Evolutionary conservation across 1,140 invertebrate genomes (phyloP).

Genomic region (Panonychus citri): DNA sequence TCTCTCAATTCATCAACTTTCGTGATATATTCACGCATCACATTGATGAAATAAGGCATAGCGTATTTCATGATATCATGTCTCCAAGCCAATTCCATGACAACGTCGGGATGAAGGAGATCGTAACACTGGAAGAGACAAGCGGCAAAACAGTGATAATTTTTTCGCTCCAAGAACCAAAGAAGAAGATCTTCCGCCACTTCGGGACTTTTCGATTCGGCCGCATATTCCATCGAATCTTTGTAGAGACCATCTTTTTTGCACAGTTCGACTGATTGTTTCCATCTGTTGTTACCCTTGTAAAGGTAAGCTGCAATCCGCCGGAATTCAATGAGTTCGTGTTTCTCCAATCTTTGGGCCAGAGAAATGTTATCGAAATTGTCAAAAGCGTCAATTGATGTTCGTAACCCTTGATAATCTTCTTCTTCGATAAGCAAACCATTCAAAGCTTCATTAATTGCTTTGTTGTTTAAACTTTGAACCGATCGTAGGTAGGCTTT

Average conservation of each 20-base stretch:
- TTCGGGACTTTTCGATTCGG: conserved; percentile 84
- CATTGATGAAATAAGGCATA: conserved; percentile 97
- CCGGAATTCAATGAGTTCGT: conserved; percentile 95
- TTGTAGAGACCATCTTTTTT: conserved; percentile 92
- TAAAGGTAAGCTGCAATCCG: conserved; percentile 96
- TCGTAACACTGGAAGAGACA: conserved; percentile 98
- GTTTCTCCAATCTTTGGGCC: conserved; percentile 90
- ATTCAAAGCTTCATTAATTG: conserved; percentile 96
- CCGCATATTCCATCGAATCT: conserved; percentile 98
- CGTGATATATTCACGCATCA: conserved; percentile 40
- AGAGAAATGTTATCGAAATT: conserved; percentile 98
- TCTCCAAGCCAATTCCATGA: conserved; percentile 90
- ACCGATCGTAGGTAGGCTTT: conserved; percentile 94
- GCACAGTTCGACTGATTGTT: conserved; percentile 95
- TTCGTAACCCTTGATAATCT: conserved; percentile 70
- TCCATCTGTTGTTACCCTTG: conserved; percentile 99
- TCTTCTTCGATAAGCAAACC: conserved; percentile 93
- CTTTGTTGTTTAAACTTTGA: conserved; percentile 94
- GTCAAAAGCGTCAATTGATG: conserved; percentile 96
- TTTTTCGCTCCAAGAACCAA: conserved; percentile 89
- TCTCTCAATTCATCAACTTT: conserved; percentile 65
- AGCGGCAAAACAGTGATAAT: conserved; percentile 91
- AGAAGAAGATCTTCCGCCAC: conserved; percentile 87
- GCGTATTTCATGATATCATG: conserved; percentile 98
- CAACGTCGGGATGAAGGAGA: conserved; percentile 88